These are phyloP conservation scores for Agonopterix subpropinquella DNA, from an alignment of 2,888 invertebrate species.

Conservation along the genomic window DNA sequence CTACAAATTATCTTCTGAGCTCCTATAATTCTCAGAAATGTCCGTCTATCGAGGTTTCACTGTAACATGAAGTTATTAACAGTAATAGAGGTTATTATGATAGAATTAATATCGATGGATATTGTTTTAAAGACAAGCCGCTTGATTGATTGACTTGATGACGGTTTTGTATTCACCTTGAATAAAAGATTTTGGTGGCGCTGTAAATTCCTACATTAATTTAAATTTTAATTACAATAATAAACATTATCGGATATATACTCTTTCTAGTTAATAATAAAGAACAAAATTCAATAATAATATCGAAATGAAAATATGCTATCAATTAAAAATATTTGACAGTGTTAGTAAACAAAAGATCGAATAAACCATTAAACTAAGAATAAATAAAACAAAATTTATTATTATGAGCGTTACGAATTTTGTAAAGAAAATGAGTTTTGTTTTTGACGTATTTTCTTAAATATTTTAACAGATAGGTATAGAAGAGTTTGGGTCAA, in stretches of 20 bases:
- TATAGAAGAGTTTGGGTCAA: conserved; percentile 19
- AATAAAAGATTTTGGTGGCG: background rate
- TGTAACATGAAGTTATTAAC: conserved; percentile 44
- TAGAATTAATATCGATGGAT: conserved; percentile 57
- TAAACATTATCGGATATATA: too few relatives aligned
- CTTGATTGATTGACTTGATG: conserved; percentile 50
- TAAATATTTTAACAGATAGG: background rate
- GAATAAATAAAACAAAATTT: too few relatives aligned
- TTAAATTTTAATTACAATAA: background rate
- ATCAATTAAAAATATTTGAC: too few relatives aligned
- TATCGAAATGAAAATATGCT: too few relatives aligned
- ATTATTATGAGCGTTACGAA: too few relatives aligned
- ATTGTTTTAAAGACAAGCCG: conserved; percentile 66
- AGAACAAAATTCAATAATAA: too few relatives aligned
- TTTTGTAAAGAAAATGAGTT: too few relatives aligned
- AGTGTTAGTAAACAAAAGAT: too few relatives aligned
- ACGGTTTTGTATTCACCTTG: conserved; percentile 11
- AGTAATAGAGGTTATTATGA: conserved; percentile 58
- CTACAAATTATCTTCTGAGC: too few relatives aligned
- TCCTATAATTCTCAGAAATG: background rate
- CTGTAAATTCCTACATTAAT: background rate
- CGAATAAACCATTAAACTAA: too few relatives aligned
- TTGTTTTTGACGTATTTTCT: too few relatives aligned
- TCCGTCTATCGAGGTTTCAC: background rate
- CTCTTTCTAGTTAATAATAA: too few relatives aligned